Base-by-base conservation (phyloP, 2,113 vertebrate genomes). In the Lycaon pictus region DNA sequence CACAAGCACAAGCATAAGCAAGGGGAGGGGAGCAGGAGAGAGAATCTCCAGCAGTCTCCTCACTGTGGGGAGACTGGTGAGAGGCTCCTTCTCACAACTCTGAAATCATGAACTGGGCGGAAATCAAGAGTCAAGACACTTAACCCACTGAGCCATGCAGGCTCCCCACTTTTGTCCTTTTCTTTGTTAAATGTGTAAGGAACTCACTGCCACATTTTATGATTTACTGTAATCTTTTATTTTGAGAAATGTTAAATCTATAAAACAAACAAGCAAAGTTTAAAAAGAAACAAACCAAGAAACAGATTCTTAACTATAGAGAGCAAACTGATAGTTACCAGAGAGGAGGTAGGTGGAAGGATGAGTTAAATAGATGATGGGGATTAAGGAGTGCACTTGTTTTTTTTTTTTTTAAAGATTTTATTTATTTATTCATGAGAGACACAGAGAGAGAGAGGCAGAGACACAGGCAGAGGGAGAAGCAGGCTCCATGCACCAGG, bases 211-310 rank as follows among this genome's bases (percentile, higher is more conserved):
- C 19, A 93, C 5, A 65, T 90, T 95, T 95, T 93, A 69, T 79
- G 58, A 85, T 81, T 91, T 93, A 20, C 69, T 95, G 3, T 84
- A 51, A 65, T 81, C 87, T 90, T 48, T 95, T 94, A 69, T 51
- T 94, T 94, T 91, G 81, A 88, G 37, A 88, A 88, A 43, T 23
- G 72, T 65, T 22, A 94, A 74, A 60, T n/a, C 2, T 89, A 19
- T 2, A 89, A 65, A 81, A n/a, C 72, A 74, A 48, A 48, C 4
- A 13, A 15, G 37, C 23, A 48, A 48, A 74, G 71, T 22, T 43
- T 43, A 8, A 43, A 37, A 43, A 48, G 15, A 74, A 37, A 48
- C 22, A 74, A 48, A 43, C 37, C 43, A 76, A 76, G 12, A 76
- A 76, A 48, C 65, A n/a, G 32, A n/a, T n/a, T 69, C 32, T n/a